Evolutionary conservation across 2,888 invertebrate species (phyloP), one percentile per base, ranked within the genome.

Genomic region (Nebria salina): DNA sequence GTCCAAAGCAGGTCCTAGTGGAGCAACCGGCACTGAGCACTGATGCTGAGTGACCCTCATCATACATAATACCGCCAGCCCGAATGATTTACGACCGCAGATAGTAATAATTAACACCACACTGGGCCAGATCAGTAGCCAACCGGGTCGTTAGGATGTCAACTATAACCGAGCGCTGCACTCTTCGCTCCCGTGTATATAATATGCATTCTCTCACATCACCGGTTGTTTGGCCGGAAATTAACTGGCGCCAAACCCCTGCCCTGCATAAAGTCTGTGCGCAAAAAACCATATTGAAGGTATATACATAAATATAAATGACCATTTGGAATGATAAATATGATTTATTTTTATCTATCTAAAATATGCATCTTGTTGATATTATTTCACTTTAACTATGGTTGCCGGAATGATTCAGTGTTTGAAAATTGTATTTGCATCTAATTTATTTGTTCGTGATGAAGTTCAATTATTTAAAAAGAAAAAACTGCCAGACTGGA

Each of bases 61-160:
- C 81, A 81, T 81, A 81, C 81, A 81, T 76, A 81, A 81, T 76
- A 72, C 72, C 81, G 76, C 66, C 34, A 65, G 79, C n/a, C 65
- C 65, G 76, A 81, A 76, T 81, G 81, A 81, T 81, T 81, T 81
- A 81, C 81, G 68, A 66, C 76, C 73, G n/a, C 42, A 81, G 81
- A 81, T 81, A 81, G 81, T 73, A 81, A 81, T 81, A 81, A 81
- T 81, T 81, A 81, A 81, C 81, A 81, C 72, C 72, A 66, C 72
- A 73, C 76, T 81, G 65, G 81, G 76, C 65, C 76, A 81, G 81
- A 81, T 81, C 81, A 81, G 81, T 81, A 81, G 81, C 81, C 76
- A 43, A 15, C 42, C 41, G 42, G 73, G 73, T 79, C 75, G 79
- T 79, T 79, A 79, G 75, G 76, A 75, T 72, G 76, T 81, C 80